Percentiles rank a stretch among this genome's conserved stretches.
Evolutionary conservation across 1,140 invertebrate species (phyloP).

Genomic region (Drosophila tropicalis): DNA sequence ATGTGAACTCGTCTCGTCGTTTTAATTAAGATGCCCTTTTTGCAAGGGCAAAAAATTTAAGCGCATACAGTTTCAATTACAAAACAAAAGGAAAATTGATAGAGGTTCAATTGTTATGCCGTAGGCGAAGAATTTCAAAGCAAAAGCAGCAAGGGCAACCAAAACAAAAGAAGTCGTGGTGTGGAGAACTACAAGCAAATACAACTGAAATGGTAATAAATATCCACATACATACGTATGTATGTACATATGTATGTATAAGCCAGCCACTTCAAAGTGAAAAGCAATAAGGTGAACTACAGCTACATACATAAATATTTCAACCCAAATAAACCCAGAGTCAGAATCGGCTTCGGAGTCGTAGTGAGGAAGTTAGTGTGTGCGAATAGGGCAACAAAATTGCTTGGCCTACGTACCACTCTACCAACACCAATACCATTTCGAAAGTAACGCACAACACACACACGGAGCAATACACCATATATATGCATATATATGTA

Average conservation of each 20-base stretch:
- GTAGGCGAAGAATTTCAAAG: constrained; percentile 63
- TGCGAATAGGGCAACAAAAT: constrained; percentile 37
- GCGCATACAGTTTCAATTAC: constrained; percentile 53
- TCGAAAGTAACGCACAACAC: constrained; percentile 57
- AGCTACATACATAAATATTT: constrained; percentile 38
- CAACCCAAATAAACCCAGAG: constrained; percentile 7
- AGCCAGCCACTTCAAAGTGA: constrained; percentile 75
- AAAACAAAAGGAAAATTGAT: constrained; percentile 47
- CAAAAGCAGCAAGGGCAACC: constrained; percentile 15
- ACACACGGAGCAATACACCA: constrained; percentile 19
- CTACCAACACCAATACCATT: constrained; percentile 38
- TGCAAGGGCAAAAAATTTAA: no score
- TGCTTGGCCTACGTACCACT: constrained; percentile 42
- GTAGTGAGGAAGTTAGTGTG: neutral
- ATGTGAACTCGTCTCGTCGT: no score
- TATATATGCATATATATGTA: no score
- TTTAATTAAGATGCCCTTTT: no score
- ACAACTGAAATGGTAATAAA: constrained; percentile 76
- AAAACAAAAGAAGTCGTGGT: constrained; percentile 24
- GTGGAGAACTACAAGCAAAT: constrained; percentile 56
- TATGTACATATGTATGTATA: no score
- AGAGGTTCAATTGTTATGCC: constrained; percentile 52
- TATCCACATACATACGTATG: constrained; percentile 57
- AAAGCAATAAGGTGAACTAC: constrained; percentile 79
- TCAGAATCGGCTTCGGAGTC: neutral